Base-by-base conservation (phyloP, 2,113 vertebrate species). In the Chaetops frenatus region DNA sequence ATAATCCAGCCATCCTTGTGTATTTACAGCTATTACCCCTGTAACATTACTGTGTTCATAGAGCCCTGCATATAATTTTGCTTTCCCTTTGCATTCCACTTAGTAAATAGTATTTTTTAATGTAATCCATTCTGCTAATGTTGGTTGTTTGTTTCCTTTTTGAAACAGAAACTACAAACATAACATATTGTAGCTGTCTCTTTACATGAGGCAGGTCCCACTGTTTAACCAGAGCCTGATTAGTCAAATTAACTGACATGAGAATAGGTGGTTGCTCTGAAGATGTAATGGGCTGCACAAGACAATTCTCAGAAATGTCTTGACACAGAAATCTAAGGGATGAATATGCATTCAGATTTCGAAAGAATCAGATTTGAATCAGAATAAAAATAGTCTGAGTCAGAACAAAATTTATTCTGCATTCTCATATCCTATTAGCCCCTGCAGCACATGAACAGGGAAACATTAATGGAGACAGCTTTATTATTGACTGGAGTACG, bases 161-260 rank as follows among this genome's bases (percentile, higher is more conserved):
- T 80, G 58, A 89, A 95, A 77, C 2, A 28, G 58, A 92, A 92
- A 77, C 53, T 76, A 77, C 81, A 91, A 95, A 66, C 54, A 72
- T 71, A 91, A 72, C 91, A 91, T 87, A 90, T 80, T 94, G 81
- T 91, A 92, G 57, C 81, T 92, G 79, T 91, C 65, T 92, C 42
- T 86, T 86, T 84, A 61, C 44, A 35, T 27, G 57, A 89, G 81
- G 91, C 31, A 81, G 87, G 65, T 87, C 0, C 0, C 19, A 84
- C 91, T 92, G 81, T 92, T 95, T 92, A 86, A 91, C 57, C 48
- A 50, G 86, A 89, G 61, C 64, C 79, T 95, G 93, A 96, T 96
- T 94, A 95, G 54, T 67, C 73, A 94, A 79, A 92, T 92, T 62
- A 83, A 48, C 38, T 81, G 88, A 81, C 56, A 78, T 21, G 38